Conservation (phyloP, 2,797 vertebrate species). For the Dromococcyx pavoninus region DNA sequence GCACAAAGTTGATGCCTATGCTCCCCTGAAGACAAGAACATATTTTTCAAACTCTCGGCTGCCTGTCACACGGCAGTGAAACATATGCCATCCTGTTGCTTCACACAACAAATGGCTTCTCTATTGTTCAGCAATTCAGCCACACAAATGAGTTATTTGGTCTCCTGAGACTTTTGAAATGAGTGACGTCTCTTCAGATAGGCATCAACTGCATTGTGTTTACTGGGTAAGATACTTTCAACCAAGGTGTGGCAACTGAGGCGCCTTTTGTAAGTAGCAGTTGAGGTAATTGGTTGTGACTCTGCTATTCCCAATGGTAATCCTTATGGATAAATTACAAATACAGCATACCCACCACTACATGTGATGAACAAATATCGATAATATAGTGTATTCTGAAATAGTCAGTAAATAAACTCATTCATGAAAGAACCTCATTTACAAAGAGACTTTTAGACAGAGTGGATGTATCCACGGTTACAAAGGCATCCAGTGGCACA, state of each 20-base stretch:
- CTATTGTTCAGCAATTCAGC: neutral
- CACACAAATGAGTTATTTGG: neutral
- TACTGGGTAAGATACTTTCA: neutral
- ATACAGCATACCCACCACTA: neutral
- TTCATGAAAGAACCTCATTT: neutral
- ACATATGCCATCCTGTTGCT: constrained; percentile 30
- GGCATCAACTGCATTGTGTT: neutral
- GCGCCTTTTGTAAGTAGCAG: neutral
- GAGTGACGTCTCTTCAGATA: constrained; percentile 8
- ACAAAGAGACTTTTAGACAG: neutral
- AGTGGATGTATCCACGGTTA: neutral
- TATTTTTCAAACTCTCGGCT: constrained; percentile 35
- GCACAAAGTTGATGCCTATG: neutral
- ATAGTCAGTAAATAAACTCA: neutral
- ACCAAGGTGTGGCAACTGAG: neutral
- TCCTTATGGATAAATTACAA: neutral
- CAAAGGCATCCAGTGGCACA: neutral
- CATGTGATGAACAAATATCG: neutral
- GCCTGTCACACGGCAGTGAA: neutral
- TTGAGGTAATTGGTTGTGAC: neutral
- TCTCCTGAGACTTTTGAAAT: constrained; percentile 29
- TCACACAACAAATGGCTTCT: neutral
- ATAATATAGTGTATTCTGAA: neutral
- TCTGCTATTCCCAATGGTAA: neutral
- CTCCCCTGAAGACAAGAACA: constrained; percentile 13